These are phyloP conservation scores for Syngnathus acus DNA, from an alignment of 2,797 vertebrate species.

Conservation along the genomic window DNA sequence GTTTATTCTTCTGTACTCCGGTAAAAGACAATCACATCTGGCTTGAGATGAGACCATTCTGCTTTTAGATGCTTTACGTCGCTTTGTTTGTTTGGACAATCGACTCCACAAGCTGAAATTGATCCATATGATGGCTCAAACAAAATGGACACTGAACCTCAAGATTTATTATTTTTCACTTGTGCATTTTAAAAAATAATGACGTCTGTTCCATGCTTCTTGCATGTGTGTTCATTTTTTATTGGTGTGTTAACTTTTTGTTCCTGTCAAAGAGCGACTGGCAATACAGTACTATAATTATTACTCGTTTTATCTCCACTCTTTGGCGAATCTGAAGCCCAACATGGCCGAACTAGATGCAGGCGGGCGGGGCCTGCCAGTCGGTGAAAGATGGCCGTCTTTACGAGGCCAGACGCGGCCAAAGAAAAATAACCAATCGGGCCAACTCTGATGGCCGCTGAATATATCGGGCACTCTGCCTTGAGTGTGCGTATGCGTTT, in stretches of 20 bases:
- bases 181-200: too few relatives aligned
- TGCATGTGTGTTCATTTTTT: neutral
- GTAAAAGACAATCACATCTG: conserved; percentile 95
- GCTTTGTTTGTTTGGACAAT: neutral
- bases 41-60: neutral
- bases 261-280: neutral
- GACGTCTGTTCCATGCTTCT: neutral
- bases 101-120: neutral
- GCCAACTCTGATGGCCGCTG: conserved; percentile 89
- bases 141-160: neutral
- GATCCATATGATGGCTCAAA: neutral
- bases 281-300: too few relatives aligned
- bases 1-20: conserved; percentile 98
- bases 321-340: too few relatives aligned
- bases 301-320: too few relatives aligned
- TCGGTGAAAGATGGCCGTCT: conserved; percentile 91
- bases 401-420: conserved; percentile 96
- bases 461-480: conserved; percentile 70
- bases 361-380: conserved; percentile 79
- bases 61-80: neutral
- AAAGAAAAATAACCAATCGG: conserved; percentile 99
- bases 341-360: conserved; percentile 53
- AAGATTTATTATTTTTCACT: neutral
- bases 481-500: conserved; percentile 28
- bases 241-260: neutral